Base-by-base conservation (phyloP, 2,113 vertebrate species). In the Corythaixoides concolor region DNA sequence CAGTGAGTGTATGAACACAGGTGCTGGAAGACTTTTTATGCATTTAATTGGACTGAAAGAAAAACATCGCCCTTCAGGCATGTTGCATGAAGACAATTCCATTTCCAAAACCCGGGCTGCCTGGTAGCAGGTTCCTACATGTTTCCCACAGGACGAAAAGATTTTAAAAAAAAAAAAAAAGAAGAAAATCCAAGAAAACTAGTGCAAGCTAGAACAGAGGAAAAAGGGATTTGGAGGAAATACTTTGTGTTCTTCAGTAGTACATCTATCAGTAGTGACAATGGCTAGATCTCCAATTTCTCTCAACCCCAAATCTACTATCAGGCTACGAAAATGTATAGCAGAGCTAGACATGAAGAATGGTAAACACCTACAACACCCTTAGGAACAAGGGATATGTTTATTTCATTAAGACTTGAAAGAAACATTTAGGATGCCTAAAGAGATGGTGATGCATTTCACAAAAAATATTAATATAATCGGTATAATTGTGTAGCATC, bases 1-100 rank as follows among this genome's bases (percentile, higher is more conserved):
- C 56, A 68, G 26, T 15, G 35, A 81, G 18, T 13, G 5, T 28
- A 27, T 59, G 77, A 63, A 88, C 69, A 47, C 52, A 75, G 73
- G 73, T 75, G 67, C 86, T 91, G 72, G 52, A 84, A 92, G 91
- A 85, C 33, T 89, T 73, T 52, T 73, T 62, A 74, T 20, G 19
- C 11, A 21, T 89, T 84, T 62, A 67, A 23, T 28, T 70, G 55
- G 24, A 68, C 49, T 45, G 15, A 73, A 92, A 85, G 30, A 43
- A 89, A 83, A 95, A 72, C 73, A 75, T 6, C 56, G 39, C 37
- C 78, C 80, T 83, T 86, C 30, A 37, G 76, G 83, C 68, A 77
- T 22, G 81, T 28, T 68, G 30, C 7, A 13, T 45, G 43, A 92
- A 92, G 76, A 64, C 21, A 87, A 32, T 60, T 82, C 39, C 35